phyloP scores from a whole-genome alignment of 2,888 invertebrate genomes.

The Chironomus riparius region DNA sequence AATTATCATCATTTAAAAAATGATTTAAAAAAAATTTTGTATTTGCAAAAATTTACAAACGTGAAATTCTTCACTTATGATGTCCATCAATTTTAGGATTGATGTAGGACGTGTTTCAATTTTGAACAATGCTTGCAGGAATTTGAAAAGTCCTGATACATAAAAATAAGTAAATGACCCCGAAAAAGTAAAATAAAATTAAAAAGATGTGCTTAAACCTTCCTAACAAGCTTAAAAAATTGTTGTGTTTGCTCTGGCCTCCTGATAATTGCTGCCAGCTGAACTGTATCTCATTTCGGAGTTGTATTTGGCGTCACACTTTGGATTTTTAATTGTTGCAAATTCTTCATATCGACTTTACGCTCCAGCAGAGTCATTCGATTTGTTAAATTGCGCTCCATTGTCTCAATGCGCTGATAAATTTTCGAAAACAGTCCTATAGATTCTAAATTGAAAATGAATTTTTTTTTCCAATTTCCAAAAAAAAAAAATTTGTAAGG shows the following conservation, averaged over 20 bases:
- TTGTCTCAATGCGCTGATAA: slow-evolving; percentile 9
- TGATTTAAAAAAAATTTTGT: no score
- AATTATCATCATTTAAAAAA: no score
- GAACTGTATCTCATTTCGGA: slow-evolving; percentile 22
- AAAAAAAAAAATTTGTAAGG: neutral
- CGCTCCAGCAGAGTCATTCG: slow-evolving; percentile 14
- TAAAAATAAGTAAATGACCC: no score
- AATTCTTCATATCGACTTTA: slow-evolving; percentile 16
- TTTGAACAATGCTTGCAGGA: no score
- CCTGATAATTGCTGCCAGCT: neutral
- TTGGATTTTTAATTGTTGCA: slow-evolving; percentile 11
- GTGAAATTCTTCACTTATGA: no score
- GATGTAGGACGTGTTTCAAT: no score
- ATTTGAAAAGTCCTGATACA: no score
- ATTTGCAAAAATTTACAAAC: no score
- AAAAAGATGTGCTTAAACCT: neutral
- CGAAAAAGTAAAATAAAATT: no score
- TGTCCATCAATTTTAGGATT: no score
- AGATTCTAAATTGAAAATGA: slow-evolving; percentile 3
- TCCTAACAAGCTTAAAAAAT: slow-evolving; percentile 13
- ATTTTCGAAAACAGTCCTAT: slow-evolving; percentile 14
- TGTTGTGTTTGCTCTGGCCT: neutral
- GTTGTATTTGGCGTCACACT: neutral
- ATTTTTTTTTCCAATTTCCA: neutral
- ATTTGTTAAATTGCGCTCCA: slow-evolving; percentile 8